A percentile compares a stretch with the other conserved stretches of the same genome.
Evolutionary conservation across 2,888 invertebrate genomes (phyloP).

Genomic region (Listrodromus nycthemerus): DNA sequence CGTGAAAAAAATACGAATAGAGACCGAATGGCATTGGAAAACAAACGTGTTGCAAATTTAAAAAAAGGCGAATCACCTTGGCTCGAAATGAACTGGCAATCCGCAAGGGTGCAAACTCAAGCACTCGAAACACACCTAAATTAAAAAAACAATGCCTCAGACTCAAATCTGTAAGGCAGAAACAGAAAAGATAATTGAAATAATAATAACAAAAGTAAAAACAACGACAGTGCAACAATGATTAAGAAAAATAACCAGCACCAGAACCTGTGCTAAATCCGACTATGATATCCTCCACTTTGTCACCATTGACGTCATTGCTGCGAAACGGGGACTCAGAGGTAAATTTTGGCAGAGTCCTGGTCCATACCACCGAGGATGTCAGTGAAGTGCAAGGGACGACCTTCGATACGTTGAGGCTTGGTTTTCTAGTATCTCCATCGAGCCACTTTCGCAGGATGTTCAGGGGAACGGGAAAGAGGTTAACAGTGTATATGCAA

Average conservation of each 20-base stretch:
- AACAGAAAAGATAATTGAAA: constrained; percentile 45
- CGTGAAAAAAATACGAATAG: not conserved
- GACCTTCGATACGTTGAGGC: constrained; percentile 79
- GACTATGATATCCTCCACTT: constrained; percentile 89
- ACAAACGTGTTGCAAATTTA: constrained; percentile 15
- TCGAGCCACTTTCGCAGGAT: constrained; percentile 87
- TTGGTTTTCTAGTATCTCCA: constrained; percentile 67
- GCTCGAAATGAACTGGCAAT: constrained; percentile 61
- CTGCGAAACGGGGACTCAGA: constrained; percentile 91
- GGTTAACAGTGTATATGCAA: constrained; percentile 88
- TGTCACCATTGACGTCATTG: constrained; percentile 90
- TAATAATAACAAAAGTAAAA: constrained; percentile 38
- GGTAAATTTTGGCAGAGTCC: constrained; percentile 89
- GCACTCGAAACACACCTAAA: constrained; percentile 46
- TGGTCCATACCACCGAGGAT: constrained; percentile 88
- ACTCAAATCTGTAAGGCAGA: constrained; percentile 62
- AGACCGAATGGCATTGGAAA: not conserved
- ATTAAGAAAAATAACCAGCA: constrained; percentile 40
- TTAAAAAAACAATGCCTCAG: constrained; percentile 38
- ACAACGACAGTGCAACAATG: constrained; percentile 58
- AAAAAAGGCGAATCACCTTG: constrained; percentile 69
- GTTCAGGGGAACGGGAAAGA: constrained; percentile 88
- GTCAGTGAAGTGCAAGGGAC: constrained; percentile 87
- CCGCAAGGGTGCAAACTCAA: constrained; percentile 55
- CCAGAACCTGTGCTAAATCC: constrained; percentile 91